Conservation (phyloP, 2,797 vertebrate species). For the Cygnus olor region DNA sequence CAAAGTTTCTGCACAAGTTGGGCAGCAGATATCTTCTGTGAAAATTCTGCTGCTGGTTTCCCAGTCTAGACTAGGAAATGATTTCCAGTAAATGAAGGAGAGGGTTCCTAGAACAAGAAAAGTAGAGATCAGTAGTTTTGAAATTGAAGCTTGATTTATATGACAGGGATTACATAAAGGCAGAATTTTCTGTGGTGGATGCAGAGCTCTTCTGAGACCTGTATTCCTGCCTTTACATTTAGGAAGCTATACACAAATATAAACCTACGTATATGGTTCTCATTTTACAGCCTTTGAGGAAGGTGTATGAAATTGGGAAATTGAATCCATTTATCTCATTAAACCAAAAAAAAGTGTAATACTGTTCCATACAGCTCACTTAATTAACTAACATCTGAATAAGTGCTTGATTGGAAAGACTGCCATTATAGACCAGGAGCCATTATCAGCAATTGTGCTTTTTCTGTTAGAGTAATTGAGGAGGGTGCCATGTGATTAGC, state of each 20-base stretch:
- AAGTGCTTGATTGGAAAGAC: slow-evolving; percentile 26
- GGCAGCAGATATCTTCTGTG: background rate
- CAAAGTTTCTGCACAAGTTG: background rate
- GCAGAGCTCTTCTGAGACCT: background rate
- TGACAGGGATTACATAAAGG: background rate
- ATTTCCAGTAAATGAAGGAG: background rate
- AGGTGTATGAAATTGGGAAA: background rate
- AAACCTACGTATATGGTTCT: background rate
- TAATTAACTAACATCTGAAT: slow-evolving; percentile 24
- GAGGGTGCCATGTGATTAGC: slow-evolving; percentile 22
- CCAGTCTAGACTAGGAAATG: background rate
- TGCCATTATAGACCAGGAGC: slow-evolving; percentile 16
- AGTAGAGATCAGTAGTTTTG: background rate
- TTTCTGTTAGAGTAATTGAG: slow-evolving; percentile 25
- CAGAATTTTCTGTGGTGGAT: background rate
- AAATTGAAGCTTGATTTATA: background rate
- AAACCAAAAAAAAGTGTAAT: background rate
- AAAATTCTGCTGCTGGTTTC: background rate
- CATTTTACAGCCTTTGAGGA: background rate
- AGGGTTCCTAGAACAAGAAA: background rate
- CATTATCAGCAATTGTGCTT: slow-evolving; percentile 18
- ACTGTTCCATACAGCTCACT: background rate
- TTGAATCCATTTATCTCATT: slow-evolving; percentile 28
- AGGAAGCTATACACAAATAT: background rate
- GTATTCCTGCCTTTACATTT: background rate